A percentile compares a stretch with the other conserved stretches of the same genome.
Evolutionary conservation across 2,888 invertebrate genomes (phyloP).

Genomic region (Cataglyphis albicans): DNA sequence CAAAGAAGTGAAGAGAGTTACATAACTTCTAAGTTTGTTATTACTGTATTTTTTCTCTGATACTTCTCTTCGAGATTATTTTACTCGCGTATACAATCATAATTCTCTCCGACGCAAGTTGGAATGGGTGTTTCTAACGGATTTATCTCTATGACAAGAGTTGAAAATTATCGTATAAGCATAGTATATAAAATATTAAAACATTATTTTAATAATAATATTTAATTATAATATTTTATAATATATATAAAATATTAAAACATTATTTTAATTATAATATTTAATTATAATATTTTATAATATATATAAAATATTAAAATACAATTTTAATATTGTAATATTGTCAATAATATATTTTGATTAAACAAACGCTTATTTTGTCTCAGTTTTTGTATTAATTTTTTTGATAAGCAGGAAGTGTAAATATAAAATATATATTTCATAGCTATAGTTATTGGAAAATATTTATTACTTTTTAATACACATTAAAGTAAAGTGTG

Average conservation of each 20-base stretch:
- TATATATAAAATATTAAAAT: slow-evolving; percentile 1
- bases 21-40: background rate
- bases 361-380: background rate
- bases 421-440: slow-evolving; percentile 6
- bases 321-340: background rate
- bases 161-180: background rate
- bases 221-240: too few species aligned
- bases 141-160: background rate
- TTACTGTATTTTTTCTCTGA: background rate
- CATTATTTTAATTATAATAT: slow-evolving; percentile 5
- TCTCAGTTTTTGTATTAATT: background rate
- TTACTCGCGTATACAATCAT: background rate
- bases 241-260: slow-evolving; percentile 7
- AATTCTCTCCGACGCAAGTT: slow-evolving; percentile 6
- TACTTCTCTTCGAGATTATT: background rate
- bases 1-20: background rate
- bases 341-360: background rate
- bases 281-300: too few species aligned
- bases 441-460: background rate
- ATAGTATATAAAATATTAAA: slow-evolving; percentile 1
- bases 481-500: background rate
- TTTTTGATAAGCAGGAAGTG: background rate
- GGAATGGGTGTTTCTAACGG: background rate
- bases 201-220: slow-evolving; percentile 5
- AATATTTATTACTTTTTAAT: slow-evolving; percentile 16